Base-by-base conservation (phyloP, 2,888 invertebrate species). In the Aspidiotus destructor region DNA sequence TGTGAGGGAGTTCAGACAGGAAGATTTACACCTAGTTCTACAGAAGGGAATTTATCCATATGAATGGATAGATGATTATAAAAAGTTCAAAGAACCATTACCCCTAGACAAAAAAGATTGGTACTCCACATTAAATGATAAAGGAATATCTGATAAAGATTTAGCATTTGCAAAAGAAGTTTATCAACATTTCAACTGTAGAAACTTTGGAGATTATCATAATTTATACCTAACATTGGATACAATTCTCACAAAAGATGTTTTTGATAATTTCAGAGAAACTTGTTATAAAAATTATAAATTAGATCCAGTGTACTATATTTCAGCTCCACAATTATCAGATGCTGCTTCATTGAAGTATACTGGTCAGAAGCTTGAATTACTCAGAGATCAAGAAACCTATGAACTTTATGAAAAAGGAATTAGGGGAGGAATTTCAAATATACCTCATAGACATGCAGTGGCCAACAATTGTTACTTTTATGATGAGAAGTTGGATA, bases 91-190 rank as follows among this genome's bases (percentile, higher is more conserved):
- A 28, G 17, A 13, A 60, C 11, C 16, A 10, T 60, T 60, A 60
- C 41, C 60, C 11, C 40, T 60, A 60, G 60, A 60, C 40, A 60
- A 60, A 60, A 60, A 60, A 60, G 40, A 60, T 60, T 60, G 60
- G 57, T 57, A 57, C 28, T 57, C 57, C 28, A 57, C 57, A 57
- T 57, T 57, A 57, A 60, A 60, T 41, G 40, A 41, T 28, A 41
- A 60, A 60, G 15, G 15, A n/a, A 60, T 41, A 60, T 60, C 60
- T 60, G 60, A 60, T 60, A 60, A 40, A 10, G 60, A 60, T 60
- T 60, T 60, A 60, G 41, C 60, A 60, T 60, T 60, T 60, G 60
- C 60, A 60, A 60, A 28, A 60, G 60, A 60, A 60, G 41, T 60
- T 60, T 60, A 60, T 60, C 16, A 40, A 28, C n/a, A 17, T 41